Evolutionary conservation across 2,888 invertebrate species (phyloP).

Genomic region (Luperina nickerlii): DNA sequence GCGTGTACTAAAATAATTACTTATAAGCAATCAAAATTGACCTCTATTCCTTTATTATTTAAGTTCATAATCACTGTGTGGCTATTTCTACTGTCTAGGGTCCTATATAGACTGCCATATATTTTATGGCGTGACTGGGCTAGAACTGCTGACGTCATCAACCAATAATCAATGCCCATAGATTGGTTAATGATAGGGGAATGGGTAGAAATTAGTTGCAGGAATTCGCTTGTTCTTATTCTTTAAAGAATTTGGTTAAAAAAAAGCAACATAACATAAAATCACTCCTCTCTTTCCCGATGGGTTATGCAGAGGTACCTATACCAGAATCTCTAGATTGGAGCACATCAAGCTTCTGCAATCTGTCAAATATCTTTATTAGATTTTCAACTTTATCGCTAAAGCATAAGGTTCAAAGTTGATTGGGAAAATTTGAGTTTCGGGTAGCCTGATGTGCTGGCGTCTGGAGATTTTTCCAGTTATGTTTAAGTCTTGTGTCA

Average conservation of each 20-base stretch:
- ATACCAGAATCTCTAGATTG: too few relatives aligned
- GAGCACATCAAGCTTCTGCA: too few relatives aligned
- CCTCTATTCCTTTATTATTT: neutral
- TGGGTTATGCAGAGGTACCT: too few relatives aligned
- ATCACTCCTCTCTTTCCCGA: too few relatives aligned
- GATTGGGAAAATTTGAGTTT: too few relatives aligned
- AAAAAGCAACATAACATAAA: too few relatives aligned
- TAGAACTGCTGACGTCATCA: constrained; percentile 64
- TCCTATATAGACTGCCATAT: constrained; percentile 33
- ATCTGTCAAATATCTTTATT: too few relatives aligned
- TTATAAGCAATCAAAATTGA: neutral
- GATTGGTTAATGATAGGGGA: constrained; percentile 36
- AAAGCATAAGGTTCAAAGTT: too few relatives aligned
- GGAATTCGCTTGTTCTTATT: constrained; percentile 1
- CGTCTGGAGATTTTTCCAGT: too few relatives aligned
- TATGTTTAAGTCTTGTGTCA: too few relatives aligned
- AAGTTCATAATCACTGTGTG: constrained; percentile 20
- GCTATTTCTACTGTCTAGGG: constrained; percentile 9
- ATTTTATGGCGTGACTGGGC: constrained; percentile 60
- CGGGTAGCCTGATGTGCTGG: too few relatives aligned
- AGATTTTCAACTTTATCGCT: too few relatives aligned
- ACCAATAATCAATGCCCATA: constrained; percentile 52
- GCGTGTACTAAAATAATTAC: constrained; percentile 32
- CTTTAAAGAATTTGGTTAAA: neutral
- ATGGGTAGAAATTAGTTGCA: constrained; percentile 28